Conservation (phyloP, 2,888 invertebrate species). For the Macrosiphum euphorbiae region DNA sequence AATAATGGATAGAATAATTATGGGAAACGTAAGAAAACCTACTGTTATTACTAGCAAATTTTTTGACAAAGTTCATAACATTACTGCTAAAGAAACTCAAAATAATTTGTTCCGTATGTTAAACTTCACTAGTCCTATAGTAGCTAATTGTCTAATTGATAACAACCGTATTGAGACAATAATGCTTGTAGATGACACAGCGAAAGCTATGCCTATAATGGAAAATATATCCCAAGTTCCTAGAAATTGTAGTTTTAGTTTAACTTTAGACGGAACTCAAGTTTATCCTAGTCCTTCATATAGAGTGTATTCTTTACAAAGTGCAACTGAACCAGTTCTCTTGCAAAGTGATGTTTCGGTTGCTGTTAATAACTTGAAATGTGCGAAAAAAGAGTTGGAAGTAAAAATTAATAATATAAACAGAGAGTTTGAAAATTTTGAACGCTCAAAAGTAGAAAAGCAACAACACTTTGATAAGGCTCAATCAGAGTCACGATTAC, state of each 20-base stretch:
- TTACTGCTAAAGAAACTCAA: conserved; percentile 72
- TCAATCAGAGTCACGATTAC: background rate
- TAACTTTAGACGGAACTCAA: conserved; percentile 78
- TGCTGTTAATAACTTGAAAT: conserved; percentile 68
- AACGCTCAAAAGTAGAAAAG: conserved; percentile 64
- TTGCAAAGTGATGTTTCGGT: conserved; percentile 50
- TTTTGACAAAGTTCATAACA: conserved; percentile 54
- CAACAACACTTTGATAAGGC: conserved; percentile 66
- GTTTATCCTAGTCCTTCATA: conserved; percentile 84
- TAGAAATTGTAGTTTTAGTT: conserved; percentile 76
- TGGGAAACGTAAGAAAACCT: conserved; percentile 72
- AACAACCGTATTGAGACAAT: conserved; percentile 79
- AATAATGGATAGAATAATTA: conserved; percentile 72
- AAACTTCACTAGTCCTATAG: conserved; percentile 80
- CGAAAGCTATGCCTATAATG: conserved; percentile 80
- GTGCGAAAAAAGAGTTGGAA: conserved; percentile 68
- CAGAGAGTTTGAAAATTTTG: conserved; percentile 69
- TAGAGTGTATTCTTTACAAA: conserved; percentile 75
- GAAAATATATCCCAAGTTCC: conserved; percentile 78
- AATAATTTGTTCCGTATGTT: conserved; percentile 81
- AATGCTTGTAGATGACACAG: conserved; percentile 80
- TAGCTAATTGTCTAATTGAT: conserved; percentile 90
- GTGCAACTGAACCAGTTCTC: background rate
- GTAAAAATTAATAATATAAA: conserved; percentile 68
- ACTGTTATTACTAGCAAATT: conserved; percentile 73